phyloP scores from a whole-genome alignment of 2,113 vertebrate species.

The Nansenia antarctica region DNA sequence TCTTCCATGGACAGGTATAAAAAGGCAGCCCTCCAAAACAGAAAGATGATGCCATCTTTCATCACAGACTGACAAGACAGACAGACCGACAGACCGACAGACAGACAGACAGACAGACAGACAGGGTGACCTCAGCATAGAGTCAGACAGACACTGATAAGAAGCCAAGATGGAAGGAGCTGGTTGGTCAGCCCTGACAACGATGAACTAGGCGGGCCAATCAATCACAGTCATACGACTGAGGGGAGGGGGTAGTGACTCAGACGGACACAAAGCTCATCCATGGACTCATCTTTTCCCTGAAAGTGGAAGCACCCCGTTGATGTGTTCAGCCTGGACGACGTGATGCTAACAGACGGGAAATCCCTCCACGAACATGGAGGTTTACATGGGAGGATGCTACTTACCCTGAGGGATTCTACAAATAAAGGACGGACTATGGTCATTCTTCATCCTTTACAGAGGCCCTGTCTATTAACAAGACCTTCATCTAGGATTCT shows the following conservation, averaged over 20 bases:
- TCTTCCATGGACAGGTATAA: constrained; percentile 20
- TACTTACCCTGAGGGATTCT: background rate
- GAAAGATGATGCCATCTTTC: constrained; percentile 19
- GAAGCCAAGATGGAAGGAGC: constrained; percentile 10
- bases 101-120: constrained; percentile 14
- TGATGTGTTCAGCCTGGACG: background rate
- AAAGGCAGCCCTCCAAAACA: constrained; percentile 21
- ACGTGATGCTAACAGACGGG: background rate
- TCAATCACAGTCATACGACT: constrained; percentile 15
- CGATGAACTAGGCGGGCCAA: constrained; percentile 19
- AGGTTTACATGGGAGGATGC: background rate
- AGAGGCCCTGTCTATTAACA: background rate
- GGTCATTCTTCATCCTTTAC: background rate
- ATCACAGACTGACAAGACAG: constrained; percentile 1
- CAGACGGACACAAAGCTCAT: background rate
- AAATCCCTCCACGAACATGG: background rate
- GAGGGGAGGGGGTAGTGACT: constrained; percentile 10
- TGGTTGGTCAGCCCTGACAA: constrained; percentile 19
- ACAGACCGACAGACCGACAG: constrained; percentile 27
- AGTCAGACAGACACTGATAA: constrained; percentile 35
- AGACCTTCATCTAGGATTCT: too few species aligned
- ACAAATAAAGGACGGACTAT: background rate
- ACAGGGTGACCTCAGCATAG: too few species aligned
- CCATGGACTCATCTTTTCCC: background rate
- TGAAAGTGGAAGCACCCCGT: background rate